phyloP scores from a whole-genome alignment of 2,797 vertebrate genomes.

The Enteromius mattozi region DNA sequence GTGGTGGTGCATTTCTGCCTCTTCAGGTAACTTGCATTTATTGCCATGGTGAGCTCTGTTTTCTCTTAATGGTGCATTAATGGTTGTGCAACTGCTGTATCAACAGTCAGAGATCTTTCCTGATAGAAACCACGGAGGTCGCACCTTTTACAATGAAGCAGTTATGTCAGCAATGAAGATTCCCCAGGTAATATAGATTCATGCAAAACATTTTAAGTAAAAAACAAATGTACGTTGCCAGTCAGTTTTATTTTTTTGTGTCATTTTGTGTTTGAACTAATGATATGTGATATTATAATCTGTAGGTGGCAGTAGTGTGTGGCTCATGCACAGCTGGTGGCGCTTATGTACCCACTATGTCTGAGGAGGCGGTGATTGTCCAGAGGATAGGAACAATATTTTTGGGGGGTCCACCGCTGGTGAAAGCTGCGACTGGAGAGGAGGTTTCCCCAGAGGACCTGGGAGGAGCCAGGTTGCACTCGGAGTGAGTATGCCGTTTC shows the following conservation, averaged over 20 bases:
- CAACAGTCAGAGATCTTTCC: conserved; percentile 88
- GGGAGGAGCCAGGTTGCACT: conserved; percentile 86
- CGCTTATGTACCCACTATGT: conserved; percentile 86
- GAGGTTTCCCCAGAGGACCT: conserved; percentile 84
- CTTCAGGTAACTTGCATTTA: conserved; percentile 78
- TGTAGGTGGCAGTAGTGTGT: conserved; percentile 87
- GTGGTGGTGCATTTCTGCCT: conserved; percentile 86
- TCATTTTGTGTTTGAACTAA: neutral
- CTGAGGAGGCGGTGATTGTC: conserved; percentile 85
- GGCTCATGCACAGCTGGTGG: conserved; percentile 89
- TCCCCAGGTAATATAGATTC: conserved; percentile 80
- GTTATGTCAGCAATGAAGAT: conserved; percentile 88
- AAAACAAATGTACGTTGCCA: neutral
- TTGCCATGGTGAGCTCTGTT: neutral
- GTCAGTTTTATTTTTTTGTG: neutral
- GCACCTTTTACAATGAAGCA: conserved; percentile 87
- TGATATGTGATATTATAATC: conserved; percentile 9
- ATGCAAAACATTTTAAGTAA: neutral
- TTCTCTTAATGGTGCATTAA: neutral
- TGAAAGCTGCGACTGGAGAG: conserved; percentile 91
- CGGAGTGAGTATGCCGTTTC: conserved; percentile 79
- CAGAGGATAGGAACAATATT: conserved; percentile 85
- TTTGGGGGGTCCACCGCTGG: conserved; percentile 86
- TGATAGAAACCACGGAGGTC: conserved; percentile 87
- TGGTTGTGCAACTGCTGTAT: neutral